These are phyloP conservation scores for Erithacus rubecula DNA, from an alignment of 2,797 vertebrate species.

Conservation along the genomic window DNA sequence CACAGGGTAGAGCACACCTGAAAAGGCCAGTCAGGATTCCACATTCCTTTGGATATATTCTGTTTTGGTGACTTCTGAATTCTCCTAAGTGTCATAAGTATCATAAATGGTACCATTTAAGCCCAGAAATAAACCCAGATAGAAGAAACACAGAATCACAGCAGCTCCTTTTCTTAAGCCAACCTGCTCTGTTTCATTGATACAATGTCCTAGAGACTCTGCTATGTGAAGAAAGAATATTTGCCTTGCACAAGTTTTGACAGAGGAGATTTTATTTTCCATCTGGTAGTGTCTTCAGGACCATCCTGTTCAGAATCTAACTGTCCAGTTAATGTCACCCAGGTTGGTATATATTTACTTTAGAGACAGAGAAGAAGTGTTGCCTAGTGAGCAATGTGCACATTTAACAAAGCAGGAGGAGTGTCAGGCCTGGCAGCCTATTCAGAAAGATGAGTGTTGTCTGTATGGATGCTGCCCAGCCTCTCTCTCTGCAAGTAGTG, in stretches of 20 bases:
- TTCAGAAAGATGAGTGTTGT: background rate
- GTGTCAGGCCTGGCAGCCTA: background rate
- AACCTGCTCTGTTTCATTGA: background rate
- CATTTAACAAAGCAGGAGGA: background rate
- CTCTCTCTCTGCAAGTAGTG: background rate
- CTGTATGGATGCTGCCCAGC: background rate
- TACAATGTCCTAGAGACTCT: background rate
- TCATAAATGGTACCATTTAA: background rate
- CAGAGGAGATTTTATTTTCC: background rate
- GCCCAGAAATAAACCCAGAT: background rate
- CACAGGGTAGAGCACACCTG: background rate
- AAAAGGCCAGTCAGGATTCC: background rate
- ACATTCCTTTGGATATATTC: background rate
- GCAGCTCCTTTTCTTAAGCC: background rate
- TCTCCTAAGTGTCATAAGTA: background rate
- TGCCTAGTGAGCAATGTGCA: background rate
- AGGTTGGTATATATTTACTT: background rate
- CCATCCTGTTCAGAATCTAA: background rate
- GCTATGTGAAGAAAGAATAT: background rate
- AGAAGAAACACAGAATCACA: background rate
- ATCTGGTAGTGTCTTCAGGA: background rate
- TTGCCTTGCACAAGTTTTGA: background rate
- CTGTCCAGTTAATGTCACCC: background rate
- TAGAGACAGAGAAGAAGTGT: background rate
- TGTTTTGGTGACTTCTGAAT: background rate